A percentile compares a stretch with the other conserved stretches of the same genome.
Conservation (phyloP, 2,113 vertebrate species). For the Tragelaphus imberbis region DNA sequence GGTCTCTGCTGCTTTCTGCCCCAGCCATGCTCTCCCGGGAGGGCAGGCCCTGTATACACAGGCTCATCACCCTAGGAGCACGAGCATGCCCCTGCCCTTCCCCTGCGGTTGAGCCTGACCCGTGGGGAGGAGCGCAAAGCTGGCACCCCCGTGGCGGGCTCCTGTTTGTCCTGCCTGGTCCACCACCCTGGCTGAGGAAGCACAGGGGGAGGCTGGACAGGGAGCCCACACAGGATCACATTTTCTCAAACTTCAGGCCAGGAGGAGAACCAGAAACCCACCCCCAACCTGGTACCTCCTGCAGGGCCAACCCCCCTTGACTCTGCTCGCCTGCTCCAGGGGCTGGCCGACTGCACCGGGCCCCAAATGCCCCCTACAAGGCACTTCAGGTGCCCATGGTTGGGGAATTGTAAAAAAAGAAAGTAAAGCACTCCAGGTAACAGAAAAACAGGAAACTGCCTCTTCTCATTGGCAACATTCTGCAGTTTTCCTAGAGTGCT, state of each 20-base stretch:
- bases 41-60: not conserved
- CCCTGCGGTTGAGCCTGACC: not conserved
- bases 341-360: accelerated
- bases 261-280: not conserved
- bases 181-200: not conserved
- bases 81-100: slow-evolving; percentile 1
- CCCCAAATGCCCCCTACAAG: not conserved
- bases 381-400: not conserved
- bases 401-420: not conserved
- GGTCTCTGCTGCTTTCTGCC: accelerated
- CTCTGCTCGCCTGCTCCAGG: not conserved
- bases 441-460: slow-evolving; percentile 8
- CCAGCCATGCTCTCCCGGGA: not conserved
- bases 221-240: not conserved
- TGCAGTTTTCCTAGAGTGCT: slow-evolving; percentile 19
- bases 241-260: not conserved
- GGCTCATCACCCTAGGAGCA: slow-evolving; percentile 37
- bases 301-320: not conserved
- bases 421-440: not conserved
- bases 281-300: not conserved
- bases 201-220: not conserved
- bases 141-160: not conserved
- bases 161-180: not conserved
- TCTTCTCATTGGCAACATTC: not conserved
- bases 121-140: not conserved